These are phyloP conservation scores for Pseudococcus longispinus DNA, from an alignment of 2,888 invertebrate species.

Conservation along the genomic window DNA sequence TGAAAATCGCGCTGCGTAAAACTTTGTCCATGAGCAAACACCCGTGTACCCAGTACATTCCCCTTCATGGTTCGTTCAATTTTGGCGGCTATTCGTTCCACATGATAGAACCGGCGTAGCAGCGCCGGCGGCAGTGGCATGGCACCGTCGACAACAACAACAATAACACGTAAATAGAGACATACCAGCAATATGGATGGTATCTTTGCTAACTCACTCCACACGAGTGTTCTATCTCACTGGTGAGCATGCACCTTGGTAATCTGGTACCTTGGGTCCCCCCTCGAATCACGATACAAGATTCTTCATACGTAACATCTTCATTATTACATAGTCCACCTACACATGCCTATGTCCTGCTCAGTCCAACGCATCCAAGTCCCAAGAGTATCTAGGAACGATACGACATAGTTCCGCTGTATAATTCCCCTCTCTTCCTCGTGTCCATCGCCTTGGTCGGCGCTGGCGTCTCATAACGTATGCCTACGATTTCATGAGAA, in stretches of 20 bases:
- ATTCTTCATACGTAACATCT: neutral
- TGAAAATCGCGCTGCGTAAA: slow-evolving; percentile 47
- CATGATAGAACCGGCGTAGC: slow-evolving; percentile 22
- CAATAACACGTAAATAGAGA: slow-evolving; percentile 38
- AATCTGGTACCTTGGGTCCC: neutral
- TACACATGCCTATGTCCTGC: neutral
- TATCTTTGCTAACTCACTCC: neutral
- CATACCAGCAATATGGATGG: neutral
- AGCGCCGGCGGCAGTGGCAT: neutral
- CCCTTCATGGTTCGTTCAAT: slow-evolving; percentile 55
- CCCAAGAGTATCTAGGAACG: no score
- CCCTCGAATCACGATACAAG: neutral
- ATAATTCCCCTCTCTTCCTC: neutral
- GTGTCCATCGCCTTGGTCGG: neutral
- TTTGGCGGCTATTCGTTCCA: slow-evolving; percentile 52
- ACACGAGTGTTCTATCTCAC: neutral
- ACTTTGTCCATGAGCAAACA: slow-evolving; percentile 49
- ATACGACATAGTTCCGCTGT: slow-evolving; percentile 4
- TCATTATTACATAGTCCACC: neutral
- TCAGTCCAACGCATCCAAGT: neutral
- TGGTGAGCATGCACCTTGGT: neutral
- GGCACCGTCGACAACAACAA: neutral
- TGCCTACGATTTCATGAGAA: slow-evolving; percentile 25
- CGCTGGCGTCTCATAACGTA: neutral
- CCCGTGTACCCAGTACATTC: slow-evolving; percentile 49